Conservation (phyloP, 2,797 vertebrate species). For the Buphagus erythrorhynchus region DNA sequence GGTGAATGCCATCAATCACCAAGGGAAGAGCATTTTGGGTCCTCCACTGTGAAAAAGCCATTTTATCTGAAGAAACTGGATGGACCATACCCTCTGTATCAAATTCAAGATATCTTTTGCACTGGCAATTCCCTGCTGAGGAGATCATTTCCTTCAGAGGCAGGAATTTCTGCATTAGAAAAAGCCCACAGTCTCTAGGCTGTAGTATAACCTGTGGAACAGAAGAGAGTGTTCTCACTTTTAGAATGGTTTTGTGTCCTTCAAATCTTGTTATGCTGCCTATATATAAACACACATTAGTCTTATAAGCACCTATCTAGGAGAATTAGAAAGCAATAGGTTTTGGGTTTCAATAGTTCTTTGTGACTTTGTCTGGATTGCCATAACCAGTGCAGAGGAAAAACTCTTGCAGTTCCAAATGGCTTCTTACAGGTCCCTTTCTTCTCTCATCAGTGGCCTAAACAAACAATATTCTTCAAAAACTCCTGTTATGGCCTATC, state of each 20-base stretch:
- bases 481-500: background rate
- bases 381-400: background rate
- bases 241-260: constrained; percentile 42
- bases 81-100: constrained; percentile 58
- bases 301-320: background rate
- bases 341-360: background rate
- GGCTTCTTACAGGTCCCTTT: background rate
- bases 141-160: constrained; percentile 67
- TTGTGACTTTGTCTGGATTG: background rate
- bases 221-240: constrained; percentile 68
- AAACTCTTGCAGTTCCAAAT: background rate
- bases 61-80: constrained; percentile 67
- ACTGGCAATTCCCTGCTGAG: constrained; percentile 67
- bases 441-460: background rate
- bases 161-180: constrained; percentile 70
- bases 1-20: constrained; percentile 17
- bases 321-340: background rate
- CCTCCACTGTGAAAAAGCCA: constrained; percentile 58
- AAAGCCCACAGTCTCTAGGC: constrained; percentile 64
- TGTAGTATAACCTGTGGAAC: constrained; percentile 69
- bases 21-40: constrained; percentile 58
- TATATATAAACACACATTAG: background rate
- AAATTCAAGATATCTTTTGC: constrained; percentile 71
- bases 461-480: background rate
- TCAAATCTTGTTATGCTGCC: constrained; percentile 6